Base-by-base conservation (phyloP, 2,888 invertebrate species). In the Aspidiotus rigidus region DNA sequence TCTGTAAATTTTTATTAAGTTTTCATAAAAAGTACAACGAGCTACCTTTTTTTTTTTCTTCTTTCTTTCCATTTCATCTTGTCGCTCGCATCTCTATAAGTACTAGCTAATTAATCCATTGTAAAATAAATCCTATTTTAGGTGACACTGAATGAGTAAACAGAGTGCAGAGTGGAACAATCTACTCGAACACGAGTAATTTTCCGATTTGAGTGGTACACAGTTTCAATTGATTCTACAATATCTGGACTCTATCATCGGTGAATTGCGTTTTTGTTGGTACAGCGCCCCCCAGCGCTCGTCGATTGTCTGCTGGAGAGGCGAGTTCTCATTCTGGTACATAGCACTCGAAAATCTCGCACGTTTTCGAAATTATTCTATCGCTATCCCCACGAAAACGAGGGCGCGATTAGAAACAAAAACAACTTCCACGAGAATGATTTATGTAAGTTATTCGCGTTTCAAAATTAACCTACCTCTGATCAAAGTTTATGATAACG, bases 401-500 rank as follows among this genome's bases (percentile, higher is more conserved):
- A 49, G n/a, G n/a, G n/a, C 49, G 6, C 49, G 49, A 49, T 49
- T 49, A 49, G 49, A 49, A 49, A 49, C 49, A 49, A 49, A 49
- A 49, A 49, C 49, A 49, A 49, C 49, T 49, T 49, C 49, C n/a
- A 5, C 28, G 28, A 28, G 28, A 28, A 28, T 28, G 28, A 28
- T 28, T 28, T 28, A n/a, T 49, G n/a, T 49, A n/a, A 49, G 10
- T 49, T 49, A 49, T 49, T 49, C 49, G 10, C 10, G 10, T 49
- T 49, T 49, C 11, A 49, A 49, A 49, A 49, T 49, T n/a, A 11
- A 49, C 49, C 49, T n/a, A 13, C 10, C 49, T 2, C 11, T 49
- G 49, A n/a, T n/a, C 49, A 49, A 49, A 49, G 49, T 49, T 49
- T 49, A 49, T 49, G 49, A 49, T 49, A 49, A 49, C 49, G 49